Conservation (phyloP, 1,140 invertebrate genomes). For the Coenobita brevimanus region DNA sequence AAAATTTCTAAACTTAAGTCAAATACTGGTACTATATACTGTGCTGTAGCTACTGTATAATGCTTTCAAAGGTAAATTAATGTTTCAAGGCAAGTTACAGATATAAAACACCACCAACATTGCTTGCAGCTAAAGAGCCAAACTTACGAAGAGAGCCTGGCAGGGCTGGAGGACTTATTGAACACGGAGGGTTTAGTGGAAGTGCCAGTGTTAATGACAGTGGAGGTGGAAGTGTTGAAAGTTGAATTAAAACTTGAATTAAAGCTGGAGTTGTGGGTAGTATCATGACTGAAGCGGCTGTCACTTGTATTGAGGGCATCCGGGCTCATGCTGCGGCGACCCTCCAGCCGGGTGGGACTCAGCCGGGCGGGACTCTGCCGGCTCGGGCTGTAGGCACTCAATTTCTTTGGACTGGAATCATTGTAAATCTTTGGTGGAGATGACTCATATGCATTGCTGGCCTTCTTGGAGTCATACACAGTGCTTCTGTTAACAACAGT, state of each 20-base stretch:
- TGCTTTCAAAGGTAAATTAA: too few species aligned
- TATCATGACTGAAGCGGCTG: constrained; percentile 19
- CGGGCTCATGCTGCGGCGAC: constrained; percentile 21
- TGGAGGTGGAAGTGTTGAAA: constrained; percentile 58
- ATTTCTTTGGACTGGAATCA: constrained; percentile 40
- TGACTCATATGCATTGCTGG: constrained; percentile 25
- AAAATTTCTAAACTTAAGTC: too few species aligned
- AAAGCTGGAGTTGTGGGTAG: constrained; percentile 50
- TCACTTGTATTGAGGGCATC: neutral
- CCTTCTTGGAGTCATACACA: constrained; percentile 44
- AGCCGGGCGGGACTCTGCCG: neutral
- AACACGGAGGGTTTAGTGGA: constrained; percentile 42
- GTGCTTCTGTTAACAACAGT: constrained; percentile 44
- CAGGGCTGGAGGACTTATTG: constrained; percentile 50
- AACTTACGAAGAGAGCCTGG: constrained; percentile 51
- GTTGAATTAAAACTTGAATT: constrained; percentile 48
- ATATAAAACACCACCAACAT: too few species aligned
- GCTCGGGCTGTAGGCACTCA: constrained; percentile 26
- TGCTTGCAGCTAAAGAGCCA: neutral
- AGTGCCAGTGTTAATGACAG: constrained; percentile 56
- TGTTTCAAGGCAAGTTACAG: too few species aligned
- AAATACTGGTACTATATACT: too few species aligned
- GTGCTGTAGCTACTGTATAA: too few species aligned
- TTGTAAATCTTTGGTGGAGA: constrained; percentile 25
- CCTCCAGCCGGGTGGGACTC: constrained; percentile 30